Conservation (phyloP, 2,113 vertebrate genomes). For the Antidorcas marsupialis region DNA sequence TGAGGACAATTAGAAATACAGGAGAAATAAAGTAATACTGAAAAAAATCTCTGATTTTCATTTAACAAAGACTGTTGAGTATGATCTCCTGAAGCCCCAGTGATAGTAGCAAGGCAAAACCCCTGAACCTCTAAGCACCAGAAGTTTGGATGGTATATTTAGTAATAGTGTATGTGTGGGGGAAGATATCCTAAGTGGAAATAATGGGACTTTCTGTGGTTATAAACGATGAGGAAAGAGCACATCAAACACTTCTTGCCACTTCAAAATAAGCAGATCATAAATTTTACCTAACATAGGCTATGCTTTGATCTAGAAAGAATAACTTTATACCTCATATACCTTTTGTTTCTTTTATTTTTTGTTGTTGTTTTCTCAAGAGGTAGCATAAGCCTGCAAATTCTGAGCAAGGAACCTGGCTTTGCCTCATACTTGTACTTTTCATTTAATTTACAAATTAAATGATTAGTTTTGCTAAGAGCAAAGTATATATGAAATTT, state of each 20-base stretch:
- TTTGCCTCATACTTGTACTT: neutral
- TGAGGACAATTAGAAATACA: neutral
- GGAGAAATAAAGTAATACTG: slow-evolving; percentile 23
- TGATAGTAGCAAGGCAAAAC: slow-evolving; percentile 20
- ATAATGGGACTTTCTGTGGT: neutral
- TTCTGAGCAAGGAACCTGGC: neutral
- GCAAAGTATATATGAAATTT: neutral
- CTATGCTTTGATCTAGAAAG: slow-evolving; percentile 8
- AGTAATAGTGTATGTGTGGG: neutral
- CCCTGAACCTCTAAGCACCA: neutral
- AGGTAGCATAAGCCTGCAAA: neutral
- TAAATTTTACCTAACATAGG: slow-evolving; percentile 7
- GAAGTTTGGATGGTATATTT: slow-evolving; percentile 37
- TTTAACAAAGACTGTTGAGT: neutral
- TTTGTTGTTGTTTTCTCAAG: neutral
- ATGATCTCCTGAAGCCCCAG: neutral
- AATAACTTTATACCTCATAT: neutral
- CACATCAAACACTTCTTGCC: neutral
- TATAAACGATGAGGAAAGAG: neutral
- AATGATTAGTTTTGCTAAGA: neutral
- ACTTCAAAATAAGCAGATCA: neutral
- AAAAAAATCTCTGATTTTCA: neutral
- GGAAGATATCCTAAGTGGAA: neutral
- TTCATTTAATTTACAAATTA: neutral
- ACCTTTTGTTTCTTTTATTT: slow-evolving; percentile 2